These are phyloP conservation scores for Pachypanchax playfairii DNA, from an alignment of 2,113 vertebrate genomes.

Conservation along the genomic window DNA sequence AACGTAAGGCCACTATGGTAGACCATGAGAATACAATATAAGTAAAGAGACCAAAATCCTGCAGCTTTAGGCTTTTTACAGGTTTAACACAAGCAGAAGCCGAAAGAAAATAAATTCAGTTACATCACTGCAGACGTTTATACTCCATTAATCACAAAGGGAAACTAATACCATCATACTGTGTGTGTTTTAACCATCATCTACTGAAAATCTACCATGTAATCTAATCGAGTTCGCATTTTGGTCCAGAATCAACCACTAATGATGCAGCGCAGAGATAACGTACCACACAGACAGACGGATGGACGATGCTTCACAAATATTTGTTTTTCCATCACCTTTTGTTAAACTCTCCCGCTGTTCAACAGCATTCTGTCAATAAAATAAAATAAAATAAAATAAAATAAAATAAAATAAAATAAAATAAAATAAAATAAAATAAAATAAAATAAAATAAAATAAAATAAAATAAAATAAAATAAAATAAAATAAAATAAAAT, in stretches of 20 bases:
- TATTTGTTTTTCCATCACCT: too few relatives aligned
- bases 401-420: too few relatives aligned
- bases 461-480: too few relatives aligned
- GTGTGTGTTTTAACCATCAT: slow-evolving; percentile 24
- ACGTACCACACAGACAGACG: slow-evolving; percentile 15
- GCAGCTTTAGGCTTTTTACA: slow-evolving; percentile 44
- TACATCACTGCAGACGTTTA: slow-evolving; percentile 62
- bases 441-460: too few relatives aligned
- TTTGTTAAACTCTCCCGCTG: slow-evolving; percentile 32
- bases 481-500: too few relatives aligned
- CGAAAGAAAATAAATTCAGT: slow-evolving; percentile 41
- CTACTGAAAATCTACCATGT: slow-evolving; percentile 48
- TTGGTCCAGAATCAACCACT: slow-evolving; percentile 75
- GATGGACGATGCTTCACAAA: slow-evolving; percentile 54
- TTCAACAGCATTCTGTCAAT: slow-evolving; percentile 34
- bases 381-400: too few relatives aligned
- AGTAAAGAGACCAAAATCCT: slow-evolving; percentile 38
- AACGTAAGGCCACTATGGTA: slow-evolving; percentile 84
- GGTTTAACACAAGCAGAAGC: slow-evolving; percentile 42
- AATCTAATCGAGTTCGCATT: slow-evolving; percentile 52
- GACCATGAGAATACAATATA: slow-evolving; percentile 61
- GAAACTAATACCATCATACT: slow-evolving; percentile 51
- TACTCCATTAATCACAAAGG: slow-evolving; percentile 63
- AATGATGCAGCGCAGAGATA: slow-evolving; percentile 41
- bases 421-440: too few relatives aligned